Base-by-base conservation (phyloP, 2,113 vertebrate species). In the Bos indicus region DNA sequence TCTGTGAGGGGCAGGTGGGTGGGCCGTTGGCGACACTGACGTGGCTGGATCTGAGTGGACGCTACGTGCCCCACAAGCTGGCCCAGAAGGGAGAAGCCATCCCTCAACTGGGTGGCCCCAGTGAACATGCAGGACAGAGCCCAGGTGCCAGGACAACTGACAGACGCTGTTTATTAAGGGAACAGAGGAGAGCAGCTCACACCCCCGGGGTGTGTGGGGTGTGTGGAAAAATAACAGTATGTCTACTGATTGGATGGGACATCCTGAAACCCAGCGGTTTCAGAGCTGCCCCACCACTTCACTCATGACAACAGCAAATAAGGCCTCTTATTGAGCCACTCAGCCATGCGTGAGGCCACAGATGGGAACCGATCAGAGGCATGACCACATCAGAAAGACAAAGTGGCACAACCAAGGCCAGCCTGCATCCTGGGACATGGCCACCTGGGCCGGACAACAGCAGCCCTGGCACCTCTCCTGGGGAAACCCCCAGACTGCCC, bases 11-110 rank as follows among this genome's bases (percentile, higher is more conserved):
- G 56, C 21, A 25, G 36, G 71, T 13, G 71, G 28, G 54, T 2
- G 4, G 40, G 84, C 33, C 26, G 64, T 62, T 1, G 7, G 60
- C 16, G 36, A 36, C 5, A 2, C 67, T n/a, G 57, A 26, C 4
- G 36, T 19, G n/a, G 92, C 33, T 62, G 25, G 51, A 54, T 71
- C 26, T 52, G 26, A 64, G 67, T 67, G 88, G 91, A 78, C 14
- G 9, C 36, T 51, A 13, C 0, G 0, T 56, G 51, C n/a, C 46
- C 80, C 36, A 6, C 6, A 25, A 43, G 28, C 59, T 90, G 48
- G 19, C 17, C 59, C 26, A 51, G 30, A 80, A 71, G 74, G 21
- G 9, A 57, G 59, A 64, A 26, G 13, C 9, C 8, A 16, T 21
- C 62, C n/a, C 23, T 62, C 2, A n/a, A 21, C 23, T 17, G 14